These are phyloP conservation scores for Ptilonorhynchus violaceus DNA, from an alignment of 2,113 vertebrate species.

Conservation along the genomic window DNA sequence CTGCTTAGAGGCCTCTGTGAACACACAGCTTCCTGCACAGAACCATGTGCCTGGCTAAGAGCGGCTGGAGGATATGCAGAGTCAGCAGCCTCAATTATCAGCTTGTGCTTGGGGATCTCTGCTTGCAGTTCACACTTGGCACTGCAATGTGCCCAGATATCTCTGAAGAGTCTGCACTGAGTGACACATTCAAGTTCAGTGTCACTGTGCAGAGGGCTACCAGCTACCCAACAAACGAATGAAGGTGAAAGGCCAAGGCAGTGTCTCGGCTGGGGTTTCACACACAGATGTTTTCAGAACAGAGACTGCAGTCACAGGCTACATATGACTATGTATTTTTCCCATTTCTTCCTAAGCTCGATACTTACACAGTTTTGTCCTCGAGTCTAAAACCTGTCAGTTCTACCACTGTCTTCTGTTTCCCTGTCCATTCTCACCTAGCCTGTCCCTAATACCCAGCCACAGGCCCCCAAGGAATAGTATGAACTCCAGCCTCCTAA, in stretches of 20 bases:
- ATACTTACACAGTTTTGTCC: background rate
- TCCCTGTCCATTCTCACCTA: background rate
- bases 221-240: background rate
- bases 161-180: background rate
- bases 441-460: background rate
- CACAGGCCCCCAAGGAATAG: background rate
- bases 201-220: background rate
- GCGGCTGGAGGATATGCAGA: background rate
- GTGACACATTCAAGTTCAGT: background rate
- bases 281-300: background rate
- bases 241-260: background rate
- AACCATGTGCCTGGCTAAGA: background rate
- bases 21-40: background rate
- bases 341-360: background rate
- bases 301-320: background rate
- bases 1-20: background rate
- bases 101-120: background rate
- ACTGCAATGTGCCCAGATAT: rapidly evolving
- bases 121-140: background rate
- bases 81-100: background rate
- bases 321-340: background rate
- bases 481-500: background rate
- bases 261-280: background rate
- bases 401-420: background rate
- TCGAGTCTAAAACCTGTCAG: background rate